Evolutionary conservation across 2,113 vertebrate species (phyloP), one percentile per base, ranked within the genome.

Genomic region (Urocynchramus pylzowi): DNA sequence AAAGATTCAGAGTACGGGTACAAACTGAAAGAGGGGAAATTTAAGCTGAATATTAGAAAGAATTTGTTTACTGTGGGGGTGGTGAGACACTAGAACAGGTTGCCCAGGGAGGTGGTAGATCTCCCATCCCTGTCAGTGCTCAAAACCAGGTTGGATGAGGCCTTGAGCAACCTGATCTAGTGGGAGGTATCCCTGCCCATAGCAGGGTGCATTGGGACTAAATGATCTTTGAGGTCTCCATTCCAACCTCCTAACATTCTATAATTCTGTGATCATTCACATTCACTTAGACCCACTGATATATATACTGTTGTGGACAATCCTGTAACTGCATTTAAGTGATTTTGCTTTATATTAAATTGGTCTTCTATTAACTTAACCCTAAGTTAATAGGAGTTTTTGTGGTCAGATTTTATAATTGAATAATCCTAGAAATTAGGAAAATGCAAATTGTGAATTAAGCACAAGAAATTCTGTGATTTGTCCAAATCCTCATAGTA

Each of bases 61-160:
- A 42, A 44, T 28, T 73, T 65, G 1, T 57, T 81, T 42, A 50
- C 10, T 50, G 12, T 16, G 21, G 13, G 26, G 5, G 2, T 42
- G 22, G 12, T 71, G 10, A 41, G 59, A 16, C 13, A 41, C 2
- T 52, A 13, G 27, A 65, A 50, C 7, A 65, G 15, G 27, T 21
- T 2, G 0, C 4, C 7, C 19, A 28, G 19, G 24, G 6, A 89
- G 2, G 9, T 2, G 24, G 33, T 20, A 10, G 18, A 16, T 28
- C 4, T 42, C 15, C 37, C 33, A 67, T 4, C 6, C 22, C 12
- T 28, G 22, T 10, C 33, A 44, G 37, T 28, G 21, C 28, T 37
- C 22, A 57, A 64, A 73, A 21, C 3, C 18, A 57, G 15, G 6
- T 0, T n/a, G 23, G 23, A 59, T 30, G 14, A 82, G 13, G 11